phyloP scores from a whole-genome alignment of 1,140 invertebrate species.

The Ceratina calcarata region DNA sequence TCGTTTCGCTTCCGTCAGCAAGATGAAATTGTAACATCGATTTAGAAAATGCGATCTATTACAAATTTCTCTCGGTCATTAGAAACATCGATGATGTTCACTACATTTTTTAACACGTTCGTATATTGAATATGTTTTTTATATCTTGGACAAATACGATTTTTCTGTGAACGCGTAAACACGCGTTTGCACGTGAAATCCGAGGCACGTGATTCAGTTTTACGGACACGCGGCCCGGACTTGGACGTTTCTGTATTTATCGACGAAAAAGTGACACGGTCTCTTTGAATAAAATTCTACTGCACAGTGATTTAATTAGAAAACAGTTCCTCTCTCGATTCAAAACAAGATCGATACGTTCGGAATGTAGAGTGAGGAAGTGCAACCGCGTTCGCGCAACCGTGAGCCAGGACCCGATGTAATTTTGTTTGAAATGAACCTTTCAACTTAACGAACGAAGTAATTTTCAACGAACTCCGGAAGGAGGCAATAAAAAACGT shows the following conservation, averaged over 20 bases:
- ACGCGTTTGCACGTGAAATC: background rate
- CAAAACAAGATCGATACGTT: background rate
- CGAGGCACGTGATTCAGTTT: slow-evolving; percentile 8
- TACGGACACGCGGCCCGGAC: background rate
- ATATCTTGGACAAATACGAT: no score
- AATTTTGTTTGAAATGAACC: slow-evolving; percentile 50
- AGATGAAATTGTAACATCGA: no score
- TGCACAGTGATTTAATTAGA: background rate
- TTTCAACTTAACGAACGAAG: slow-evolving; percentile 63
- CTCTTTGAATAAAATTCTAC: background rate
- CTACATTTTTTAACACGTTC: no score
- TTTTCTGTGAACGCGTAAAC: no score
- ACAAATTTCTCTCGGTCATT: no score
- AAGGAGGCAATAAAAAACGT: slow-evolving; percentile 48
- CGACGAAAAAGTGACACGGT: no score
- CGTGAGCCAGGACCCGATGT: slow-evolving; percentile 14
- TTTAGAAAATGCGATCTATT: no score
- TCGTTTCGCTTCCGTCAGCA: no score
- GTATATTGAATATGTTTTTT: no score
- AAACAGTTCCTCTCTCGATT: background rate
- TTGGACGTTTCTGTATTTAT: background rate
- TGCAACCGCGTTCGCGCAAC: background rate
- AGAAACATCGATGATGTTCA: no score
- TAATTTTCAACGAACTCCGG: slow-evolving; percentile 47
- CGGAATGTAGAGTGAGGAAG: no score